Evolutionary conservation across 2,888 invertebrate species (phyloP), one percentile per base, ranked within the genome.

Genomic region (Eupithecia pulchellata): DNA sequence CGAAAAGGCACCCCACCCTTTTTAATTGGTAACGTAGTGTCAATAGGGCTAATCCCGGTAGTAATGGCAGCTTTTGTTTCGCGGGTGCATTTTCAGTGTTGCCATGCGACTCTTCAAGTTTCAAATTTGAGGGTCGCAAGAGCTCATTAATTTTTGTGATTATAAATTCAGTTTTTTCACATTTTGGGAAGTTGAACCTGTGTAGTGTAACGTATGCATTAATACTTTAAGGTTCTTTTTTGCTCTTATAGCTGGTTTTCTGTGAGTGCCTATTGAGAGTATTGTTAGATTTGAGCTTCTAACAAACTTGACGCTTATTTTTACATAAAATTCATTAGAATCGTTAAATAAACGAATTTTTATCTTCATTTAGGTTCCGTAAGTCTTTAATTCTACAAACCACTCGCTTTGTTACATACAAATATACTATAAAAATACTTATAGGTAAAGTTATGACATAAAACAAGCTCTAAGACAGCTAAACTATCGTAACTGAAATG

Each of bases 1-100:
- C 93, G 93, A 93, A 94, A 94, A 91, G 91, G 91, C 92, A 91
- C 92, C 93, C 93, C 92, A 89, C 92, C 93, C 91, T 89, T 93
- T 94, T 94, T 93, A 94, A 94, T 94, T 93, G 94, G 94, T 92
- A 93, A 93, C 92, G 93, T 91, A 92, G 92, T 93, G 94, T 93
- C 94, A 93, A 93, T 94, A 93, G 93, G 92, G 92, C 93, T 93
- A 94, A 94, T 94, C 92, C 91, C 84, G 88, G 84, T 81, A 84
- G 91, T 93, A 92, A 93, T 93, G 89, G 92, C 88, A 88, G 87
- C 91, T 92, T 92, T 93, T 93, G 92, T 93, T 89, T 91, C 86
- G 80, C 82, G 88, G 85, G 91, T 92, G 92, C 92, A 92, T 92
- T 92, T 92, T 90, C 89, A 91, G 89, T 88, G 90, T 90, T 90